Percentiles rank a stretch among this genome's conserved stretches.
Conservation (phyloP, 2,113 vertebrate species). For the Sorex fumeus region DNA sequence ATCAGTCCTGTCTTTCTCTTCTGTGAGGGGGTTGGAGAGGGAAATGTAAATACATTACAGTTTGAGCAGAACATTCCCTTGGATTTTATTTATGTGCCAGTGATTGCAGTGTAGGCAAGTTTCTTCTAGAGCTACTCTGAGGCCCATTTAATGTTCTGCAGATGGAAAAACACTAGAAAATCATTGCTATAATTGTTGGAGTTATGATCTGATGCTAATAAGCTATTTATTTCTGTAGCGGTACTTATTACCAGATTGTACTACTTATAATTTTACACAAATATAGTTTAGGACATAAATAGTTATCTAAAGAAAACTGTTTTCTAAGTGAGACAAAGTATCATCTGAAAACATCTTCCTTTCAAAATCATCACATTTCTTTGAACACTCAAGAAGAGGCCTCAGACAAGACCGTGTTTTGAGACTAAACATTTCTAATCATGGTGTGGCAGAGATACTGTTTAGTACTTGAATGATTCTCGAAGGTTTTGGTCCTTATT, state of each 20-base stretch:
- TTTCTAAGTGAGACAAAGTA: constrained; percentile 57
- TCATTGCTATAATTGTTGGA: constrained; percentile 42
- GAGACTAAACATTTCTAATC: constrained; percentile 1
- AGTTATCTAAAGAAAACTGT: constrained; percentile 21
- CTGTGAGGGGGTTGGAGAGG: not conserved
- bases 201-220: constrained; percentile 31
- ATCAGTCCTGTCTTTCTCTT: not conserved
- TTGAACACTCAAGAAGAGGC: not conserved
- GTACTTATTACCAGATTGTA: constrained; percentile 40
- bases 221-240: constrained; percentile 49
- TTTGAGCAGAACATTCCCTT: constrained; percentile 24
- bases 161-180: constrained; percentile 47
- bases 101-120: not conserved
- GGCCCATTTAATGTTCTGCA: constrained; percentile 52
- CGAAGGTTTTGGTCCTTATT: not conserved
- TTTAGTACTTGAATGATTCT: not conserved
- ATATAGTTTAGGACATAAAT: not conserved
- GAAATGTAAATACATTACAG: constrained; percentile 37
- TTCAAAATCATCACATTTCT: constrained; percentile 45
- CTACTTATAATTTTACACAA: constrained; percentile 52
- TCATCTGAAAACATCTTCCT: not conserved
- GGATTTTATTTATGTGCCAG: constrained; percentile 37
- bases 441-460: not conserved
- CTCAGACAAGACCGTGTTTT: not conserved
- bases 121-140: constrained; percentile 41